Evolutionary conservation across 2,888 invertebrate species (phyloP).

Genomic region (Serripes groenlandicus): DNA sequence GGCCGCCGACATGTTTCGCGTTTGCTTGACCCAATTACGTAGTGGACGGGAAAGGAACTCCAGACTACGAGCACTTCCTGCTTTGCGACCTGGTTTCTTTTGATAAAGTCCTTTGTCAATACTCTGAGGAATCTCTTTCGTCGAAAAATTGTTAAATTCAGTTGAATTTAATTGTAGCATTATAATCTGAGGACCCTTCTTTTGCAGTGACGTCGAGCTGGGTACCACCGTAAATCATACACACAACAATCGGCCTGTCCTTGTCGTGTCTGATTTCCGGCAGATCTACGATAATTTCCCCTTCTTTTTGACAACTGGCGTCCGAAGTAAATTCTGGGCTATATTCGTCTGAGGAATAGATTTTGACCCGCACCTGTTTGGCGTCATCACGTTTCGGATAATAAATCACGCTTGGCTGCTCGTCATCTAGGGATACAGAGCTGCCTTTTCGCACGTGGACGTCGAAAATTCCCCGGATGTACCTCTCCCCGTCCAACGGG

Average conservation of each 20-base stretch:
- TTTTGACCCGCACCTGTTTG: conserved; percentile 3
- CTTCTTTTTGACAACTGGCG: conserved; percentile 37
- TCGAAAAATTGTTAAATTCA: neutral
- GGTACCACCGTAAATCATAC: conserved; percentile 61
- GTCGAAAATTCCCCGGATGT: conserved; percentile 28
- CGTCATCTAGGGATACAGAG: conserved; percentile 1
- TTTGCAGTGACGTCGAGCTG: conserved; percentile 53
- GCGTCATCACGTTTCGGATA: conserved; percentile 25
- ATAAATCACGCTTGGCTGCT: neutral
- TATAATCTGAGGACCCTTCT: conserved; percentile 5
- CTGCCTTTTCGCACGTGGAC: conserved; percentile 35
- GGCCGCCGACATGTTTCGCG: no score
- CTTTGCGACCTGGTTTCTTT: no score
- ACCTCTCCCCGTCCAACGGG: neutral
- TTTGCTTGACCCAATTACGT: no score
- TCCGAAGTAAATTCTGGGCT: conserved; percentile 36
- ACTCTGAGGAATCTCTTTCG: no score
- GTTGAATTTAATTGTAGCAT: conserved; percentile 8
- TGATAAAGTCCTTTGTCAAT: no score
- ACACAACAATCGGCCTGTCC: conserved; percentile 31
- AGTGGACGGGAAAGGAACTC: no score
- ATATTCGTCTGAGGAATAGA: conserved; percentile 32
- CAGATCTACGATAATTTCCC: conserved; percentile 45
- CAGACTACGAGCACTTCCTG: no score
- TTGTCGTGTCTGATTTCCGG: conserved; percentile 39